Conservation (phyloP, 2,113 vertebrate genomes). For the Sturnira hondurensis region DNA sequence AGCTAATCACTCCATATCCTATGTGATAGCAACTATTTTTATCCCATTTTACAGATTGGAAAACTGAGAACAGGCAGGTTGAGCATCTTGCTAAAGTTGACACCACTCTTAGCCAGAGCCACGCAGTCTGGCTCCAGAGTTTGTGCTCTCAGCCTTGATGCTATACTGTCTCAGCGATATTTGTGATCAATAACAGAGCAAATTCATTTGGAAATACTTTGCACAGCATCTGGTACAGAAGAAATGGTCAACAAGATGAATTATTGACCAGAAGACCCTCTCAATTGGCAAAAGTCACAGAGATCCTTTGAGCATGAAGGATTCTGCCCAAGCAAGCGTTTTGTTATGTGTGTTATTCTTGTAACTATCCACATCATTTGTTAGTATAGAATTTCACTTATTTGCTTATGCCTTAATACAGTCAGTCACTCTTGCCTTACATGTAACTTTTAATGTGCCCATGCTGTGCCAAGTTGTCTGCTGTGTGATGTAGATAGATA, state of each 20-base stretch:
- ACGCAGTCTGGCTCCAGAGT: not conserved
- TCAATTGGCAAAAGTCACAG: not conserved
- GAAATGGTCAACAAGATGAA: not conserved
- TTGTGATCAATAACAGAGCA: not conserved
- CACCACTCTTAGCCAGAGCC: too few species aligned
- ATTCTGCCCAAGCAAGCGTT: not conserved
- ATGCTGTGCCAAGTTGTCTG: not conserved
- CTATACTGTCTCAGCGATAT: not conserved
- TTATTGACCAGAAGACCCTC: not conserved
- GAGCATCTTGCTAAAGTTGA: not conserved
- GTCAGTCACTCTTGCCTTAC: not conserved
- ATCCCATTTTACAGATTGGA: not conserved
- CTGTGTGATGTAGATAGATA: not conserved
- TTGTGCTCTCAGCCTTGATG: not conserved
- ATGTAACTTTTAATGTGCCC: not conserved
- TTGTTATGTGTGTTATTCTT: not conserved
- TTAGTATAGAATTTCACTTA: not conserved
- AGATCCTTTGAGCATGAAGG: too few species aligned
- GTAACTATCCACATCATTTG: not conserved
- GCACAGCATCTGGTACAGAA: not conserved
- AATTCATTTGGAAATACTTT: not conserved
- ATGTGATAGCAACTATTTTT: not conserved
- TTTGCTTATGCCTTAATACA: not conserved
- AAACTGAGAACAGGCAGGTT: not conserved
- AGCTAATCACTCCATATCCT: not conserved